phyloP scores from a whole-genome alignment of 2,113 vertebrate genomes.

The Elgaria multicarinata region DNA sequence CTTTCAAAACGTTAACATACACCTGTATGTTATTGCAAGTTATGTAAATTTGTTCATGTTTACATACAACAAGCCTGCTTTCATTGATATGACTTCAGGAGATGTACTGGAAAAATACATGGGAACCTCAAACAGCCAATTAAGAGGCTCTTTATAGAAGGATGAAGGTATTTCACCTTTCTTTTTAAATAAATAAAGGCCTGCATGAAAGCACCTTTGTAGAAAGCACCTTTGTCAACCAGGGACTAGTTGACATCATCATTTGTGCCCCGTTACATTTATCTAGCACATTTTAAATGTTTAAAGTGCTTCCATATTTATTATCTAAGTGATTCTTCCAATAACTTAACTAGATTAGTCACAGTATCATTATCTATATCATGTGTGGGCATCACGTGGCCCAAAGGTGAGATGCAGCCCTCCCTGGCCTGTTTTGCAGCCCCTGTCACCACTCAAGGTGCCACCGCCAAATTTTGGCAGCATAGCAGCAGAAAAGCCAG shows the following conservation, averaged over 20 bases:
- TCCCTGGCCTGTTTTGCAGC: too few species aligned
- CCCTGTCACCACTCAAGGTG: too few species aligned
- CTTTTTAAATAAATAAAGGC: background rate
- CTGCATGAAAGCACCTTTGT: background rate
- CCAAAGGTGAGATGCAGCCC: too few species aligned
- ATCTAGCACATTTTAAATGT: background rate
- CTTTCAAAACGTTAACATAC: background rate
- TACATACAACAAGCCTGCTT: background rate
- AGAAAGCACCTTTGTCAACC: background rate
- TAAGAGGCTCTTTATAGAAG: background rate
- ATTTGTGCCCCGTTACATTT: background rate
- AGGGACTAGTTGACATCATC: background rate
- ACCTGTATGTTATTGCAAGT: background rate
- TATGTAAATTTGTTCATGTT: background rate
- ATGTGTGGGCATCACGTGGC: too few species aligned
- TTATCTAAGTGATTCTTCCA: background rate
- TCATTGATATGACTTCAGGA: background rate
- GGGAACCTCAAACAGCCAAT: background rate
- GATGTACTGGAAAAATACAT: background rate
- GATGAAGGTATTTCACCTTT: background rate
- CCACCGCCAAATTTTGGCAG: too few species aligned
- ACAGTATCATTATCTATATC: background rate
- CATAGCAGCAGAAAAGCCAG: too few species aligned
- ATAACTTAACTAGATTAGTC: background rate
- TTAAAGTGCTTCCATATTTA: background rate